These are phyloP conservation scores for Drosophila persimilis DNA, from an alignment of 1,140 invertebrate genomes.

Conservation along the genomic window DNA sequence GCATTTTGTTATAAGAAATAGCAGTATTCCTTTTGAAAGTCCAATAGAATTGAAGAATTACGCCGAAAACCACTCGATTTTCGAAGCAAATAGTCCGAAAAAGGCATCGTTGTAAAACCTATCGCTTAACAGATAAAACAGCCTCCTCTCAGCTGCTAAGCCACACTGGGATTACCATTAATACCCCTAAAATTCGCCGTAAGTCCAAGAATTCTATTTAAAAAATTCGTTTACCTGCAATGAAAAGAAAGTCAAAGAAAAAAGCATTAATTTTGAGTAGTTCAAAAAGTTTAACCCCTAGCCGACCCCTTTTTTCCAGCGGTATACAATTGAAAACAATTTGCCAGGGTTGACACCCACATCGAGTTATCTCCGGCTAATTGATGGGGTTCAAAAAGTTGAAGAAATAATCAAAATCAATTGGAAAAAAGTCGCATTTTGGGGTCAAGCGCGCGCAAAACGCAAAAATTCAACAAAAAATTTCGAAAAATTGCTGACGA, in stretches of 20 bases:
- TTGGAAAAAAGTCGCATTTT: conserved; percentile 61
- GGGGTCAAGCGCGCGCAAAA: conserved; percentile 64
- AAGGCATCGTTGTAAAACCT: too few relatives aligned
- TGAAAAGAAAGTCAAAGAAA: conserved; percentile 11
- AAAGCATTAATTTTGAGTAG: conserved; percentile 29
- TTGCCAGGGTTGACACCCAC: conserved; percentile 68
- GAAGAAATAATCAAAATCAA: conserved; percentile 78
- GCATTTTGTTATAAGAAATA: too few relatives aligned
- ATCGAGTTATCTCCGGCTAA: conserved; percentile 71
- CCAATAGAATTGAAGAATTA: too few relatives aligned
- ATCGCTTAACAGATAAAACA: too few relatives aligned
- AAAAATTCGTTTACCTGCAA: conserved; percentile 49
- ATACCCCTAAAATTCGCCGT: background rate
- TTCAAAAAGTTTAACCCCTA: conserved; percentile 23
- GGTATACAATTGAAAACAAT: conserved; percentile 23
- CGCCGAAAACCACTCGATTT: too few relatives aligned
- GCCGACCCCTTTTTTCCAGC: conserved; percentile 5
- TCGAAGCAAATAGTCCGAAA: too few relatives aligned
- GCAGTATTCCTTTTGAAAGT: too few relatives aligned
- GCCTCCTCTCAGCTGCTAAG: too few relatives aligned
- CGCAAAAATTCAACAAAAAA: conserved; percentile 32
- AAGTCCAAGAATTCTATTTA: conserved; percentile 9
- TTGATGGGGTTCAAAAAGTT: conserved; percentile 80
- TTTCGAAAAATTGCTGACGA: conserved; percentile 63
- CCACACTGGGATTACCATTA: too few relatives aligned